Evolutionary conservation across 2,797 vertebrate species (phyloP).

Genomic region (Xiphophorus birchmanni): DNA sequence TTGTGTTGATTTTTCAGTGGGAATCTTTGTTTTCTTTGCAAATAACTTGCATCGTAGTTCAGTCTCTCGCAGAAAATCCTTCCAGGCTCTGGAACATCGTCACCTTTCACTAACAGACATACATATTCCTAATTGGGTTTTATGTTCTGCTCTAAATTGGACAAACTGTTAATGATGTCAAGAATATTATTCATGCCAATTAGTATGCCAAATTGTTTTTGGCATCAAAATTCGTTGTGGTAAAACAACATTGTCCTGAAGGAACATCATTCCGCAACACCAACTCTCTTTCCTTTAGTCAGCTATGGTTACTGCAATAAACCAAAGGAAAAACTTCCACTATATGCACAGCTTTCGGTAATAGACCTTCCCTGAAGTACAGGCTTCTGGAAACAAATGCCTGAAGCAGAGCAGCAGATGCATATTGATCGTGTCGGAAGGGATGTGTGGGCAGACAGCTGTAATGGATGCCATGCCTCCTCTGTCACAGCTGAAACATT

Average conservation of each 20-base stretch:
- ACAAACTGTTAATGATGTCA: conserved; percentile 12
- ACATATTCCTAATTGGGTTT: conserved; percentile 41
- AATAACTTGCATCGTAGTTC: conserved; percentile 5
- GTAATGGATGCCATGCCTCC: conserved; percentile 42
- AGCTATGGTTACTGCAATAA: not conserved
- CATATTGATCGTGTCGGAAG: conserved; percentile 56
- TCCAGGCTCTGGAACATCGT: conserved; percentile 1
- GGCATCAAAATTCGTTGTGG: not conserved
- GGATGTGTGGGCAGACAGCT: conserved; percentile 52
- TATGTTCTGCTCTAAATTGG: conserved; percentile 10
- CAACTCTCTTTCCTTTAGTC: not conserved
- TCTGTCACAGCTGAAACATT: conserved; percentile 56
- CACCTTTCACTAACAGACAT: conserved; percentile 29
- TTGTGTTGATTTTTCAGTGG: not conserved
- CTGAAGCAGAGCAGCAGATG: conserved; percentile 21
- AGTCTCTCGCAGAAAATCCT: conserved; percentile 17
- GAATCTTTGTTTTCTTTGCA: conserved; percentile 1
- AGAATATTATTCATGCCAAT: not conserved
- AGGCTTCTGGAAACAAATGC: conserved; percentile 24
- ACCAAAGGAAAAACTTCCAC: conserved; percentile 6
- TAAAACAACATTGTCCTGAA: not conserved
- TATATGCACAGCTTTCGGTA: conserved; percentile 23
- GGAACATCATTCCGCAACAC: not conserved
- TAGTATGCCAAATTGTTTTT: not conserved
- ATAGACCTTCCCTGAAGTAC: conserved; percentile 14